These are phyloP conservation scores for Etheostoma cragini DNA, from an alignment of 2,113 vertebrate species.

Conservation along the genomic window DNA sequence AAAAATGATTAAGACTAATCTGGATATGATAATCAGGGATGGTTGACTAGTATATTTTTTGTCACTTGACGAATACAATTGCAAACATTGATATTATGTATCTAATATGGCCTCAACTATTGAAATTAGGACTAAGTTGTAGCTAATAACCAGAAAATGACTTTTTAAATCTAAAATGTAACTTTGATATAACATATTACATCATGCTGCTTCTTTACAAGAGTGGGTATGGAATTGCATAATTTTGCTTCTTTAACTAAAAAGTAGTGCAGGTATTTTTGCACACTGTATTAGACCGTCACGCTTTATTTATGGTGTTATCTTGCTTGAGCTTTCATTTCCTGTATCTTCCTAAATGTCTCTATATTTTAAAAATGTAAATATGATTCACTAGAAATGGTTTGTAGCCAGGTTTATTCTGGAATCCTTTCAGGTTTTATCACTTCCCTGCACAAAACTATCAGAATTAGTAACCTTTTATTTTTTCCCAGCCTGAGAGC, in stretches of 20 bases:
- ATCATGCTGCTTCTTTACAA: not conserved
- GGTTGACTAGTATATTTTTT: not conserved
- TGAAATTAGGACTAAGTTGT: not conserved
- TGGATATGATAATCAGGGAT: not conserved
- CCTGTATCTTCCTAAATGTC: not conserved
- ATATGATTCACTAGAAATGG: not conserved
- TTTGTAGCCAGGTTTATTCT: slow-evolving; percentile 8
- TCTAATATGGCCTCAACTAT: not conserved
- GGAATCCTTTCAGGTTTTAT: slow-evolving; percentile 3
- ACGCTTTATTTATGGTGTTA: not conserved
- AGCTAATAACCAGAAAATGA: not conserved
- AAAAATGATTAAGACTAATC: too few species aligned
- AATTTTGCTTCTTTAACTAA: not conserved
- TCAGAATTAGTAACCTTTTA: not conserved
- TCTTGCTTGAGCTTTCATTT: not conserved
- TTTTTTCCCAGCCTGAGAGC: not conserved
- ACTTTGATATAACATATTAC: too few species aligned
- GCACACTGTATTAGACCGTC: not conserved
- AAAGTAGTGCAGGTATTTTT: not conserved
- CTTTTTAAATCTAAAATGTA: not conserved
- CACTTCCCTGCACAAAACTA: not conserved
- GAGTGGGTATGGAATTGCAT: not conserved
- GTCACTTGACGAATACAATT: not conserved
- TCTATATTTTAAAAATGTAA: not conserved
- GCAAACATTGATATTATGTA: too few species aligned